Conservation (phyloP, 2,797 vertebrate genomes). For the Acomys russatus region DNA sequence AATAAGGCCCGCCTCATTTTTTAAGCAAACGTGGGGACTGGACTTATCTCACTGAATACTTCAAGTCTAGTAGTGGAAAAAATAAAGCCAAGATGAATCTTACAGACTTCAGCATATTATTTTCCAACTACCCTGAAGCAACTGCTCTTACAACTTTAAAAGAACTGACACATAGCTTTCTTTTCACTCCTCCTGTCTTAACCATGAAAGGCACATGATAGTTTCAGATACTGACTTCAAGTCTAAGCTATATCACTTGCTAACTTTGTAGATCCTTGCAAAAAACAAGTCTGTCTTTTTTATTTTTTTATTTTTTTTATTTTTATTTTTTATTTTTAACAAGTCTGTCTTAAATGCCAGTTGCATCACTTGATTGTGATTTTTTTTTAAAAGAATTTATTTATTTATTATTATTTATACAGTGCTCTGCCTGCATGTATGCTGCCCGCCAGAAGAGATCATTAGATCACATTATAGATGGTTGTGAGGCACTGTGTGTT, state of each 20-base stretch:
- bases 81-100: neutral
- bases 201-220: neutral
- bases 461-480: no score
- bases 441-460: no score
- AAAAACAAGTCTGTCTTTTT: neutral
- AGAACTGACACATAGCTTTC: neutral
- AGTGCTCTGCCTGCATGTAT: no score
- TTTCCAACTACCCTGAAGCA: neutral
- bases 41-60: neutral
- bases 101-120: neutral
- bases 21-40: neutral
- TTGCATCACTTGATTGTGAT: neutral
- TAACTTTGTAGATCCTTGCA: neutral
- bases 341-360: neutral
- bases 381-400: no score
- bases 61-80: neutral
- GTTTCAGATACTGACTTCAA: neutral
- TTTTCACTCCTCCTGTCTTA: neutral
- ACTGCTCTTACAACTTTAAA: neutral
- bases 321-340: no score
- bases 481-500: no score
- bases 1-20: neutral
- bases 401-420: no score
- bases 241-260: neutral
- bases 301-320: no score